These are phyloP conservation scores for Virgularia gustaviana DNA, from an alignment of 92 coral and sea anemone genomes.

Conservation along the genomic window DNA sequence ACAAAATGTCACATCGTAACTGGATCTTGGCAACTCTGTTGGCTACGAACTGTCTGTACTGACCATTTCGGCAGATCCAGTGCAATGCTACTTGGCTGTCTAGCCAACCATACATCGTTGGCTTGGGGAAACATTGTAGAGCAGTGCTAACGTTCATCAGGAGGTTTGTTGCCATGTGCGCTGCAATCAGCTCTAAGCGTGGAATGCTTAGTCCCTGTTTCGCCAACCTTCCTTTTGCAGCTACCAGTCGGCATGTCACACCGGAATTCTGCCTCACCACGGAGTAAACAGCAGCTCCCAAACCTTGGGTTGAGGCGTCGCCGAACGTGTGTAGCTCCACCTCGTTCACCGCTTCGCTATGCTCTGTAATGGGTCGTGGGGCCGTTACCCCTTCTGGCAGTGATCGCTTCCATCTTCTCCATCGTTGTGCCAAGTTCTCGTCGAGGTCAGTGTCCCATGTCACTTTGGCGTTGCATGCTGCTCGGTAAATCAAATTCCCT, in stretches of 20 bases:
- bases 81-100: neutral
- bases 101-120: neutral
- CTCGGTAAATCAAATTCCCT: slow-evolving; percentile 20
- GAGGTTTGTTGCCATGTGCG: neutral
- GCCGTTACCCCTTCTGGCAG: neutral
- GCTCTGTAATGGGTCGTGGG: neutral
- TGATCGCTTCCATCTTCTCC: neutral
- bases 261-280: neutral
- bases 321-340: slow-evolving; percentile 2
- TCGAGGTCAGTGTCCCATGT: neutral
- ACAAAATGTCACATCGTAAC: neutral
- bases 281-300: neutral
- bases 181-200: neutral
- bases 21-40: neutral
- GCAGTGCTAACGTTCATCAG: neutral
- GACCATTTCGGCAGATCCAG: neutral
- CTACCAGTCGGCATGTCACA: neutral
- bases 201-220: neutral
- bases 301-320: neutral
- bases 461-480: neutral
- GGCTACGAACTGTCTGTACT: neutral
- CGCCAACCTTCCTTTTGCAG: neutral
- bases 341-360: neutral
- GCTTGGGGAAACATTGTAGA: neutral
- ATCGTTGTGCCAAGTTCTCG: neutral